Evolutionary conservation across 2,888 invertebrate genomes (phyloP).

Genomic region (Ypsolopha scabrella): DNA sequence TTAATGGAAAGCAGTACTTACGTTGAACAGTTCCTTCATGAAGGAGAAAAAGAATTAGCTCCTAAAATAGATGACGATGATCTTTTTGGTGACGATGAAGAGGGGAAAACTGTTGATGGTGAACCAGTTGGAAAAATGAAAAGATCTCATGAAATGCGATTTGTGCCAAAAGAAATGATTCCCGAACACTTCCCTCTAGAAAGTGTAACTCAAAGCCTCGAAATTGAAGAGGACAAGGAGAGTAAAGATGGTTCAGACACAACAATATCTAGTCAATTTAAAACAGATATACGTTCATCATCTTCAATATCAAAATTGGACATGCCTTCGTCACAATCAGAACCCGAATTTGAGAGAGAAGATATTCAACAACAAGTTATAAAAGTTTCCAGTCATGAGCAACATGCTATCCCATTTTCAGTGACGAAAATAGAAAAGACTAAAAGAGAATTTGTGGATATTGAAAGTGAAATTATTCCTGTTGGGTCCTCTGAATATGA

Average conservation of each 20-base stretch:
- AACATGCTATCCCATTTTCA: constrained; percentile 47
- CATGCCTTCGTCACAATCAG: constrained; percentile 42
- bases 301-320: constrained; percentile 60
- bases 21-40: constrained; percentile 62
- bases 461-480: constrained; percentile 59
- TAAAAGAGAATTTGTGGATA: constrained; percentile 57
- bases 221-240: constrained; percentile 52
- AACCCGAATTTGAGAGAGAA: constrained; percentile 34
- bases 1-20: constrained; percentile 74
- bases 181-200: constrained; percentile 58
- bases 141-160: constrained; percentile 91
- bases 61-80: constrained; percentile 66
- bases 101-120: constrained; percentile 43
- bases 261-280: constrained; percentile 57
- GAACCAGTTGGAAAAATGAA: constrained; percentile 84
- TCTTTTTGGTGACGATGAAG: constrained; percentile 69
- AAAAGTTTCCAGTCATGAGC: constrained; percentile 22
- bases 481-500: constrained; percentile 55
- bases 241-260: constrained; percentile 49
- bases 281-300: constrained; percentile 52
- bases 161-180: constrained; percentile 74
- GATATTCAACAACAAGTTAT: constrained; percentile 32
- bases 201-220: constrained; percentile 49
- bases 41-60: constrained; percentile 39
- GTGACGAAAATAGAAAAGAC: constrained; percentile 46